phyloP scores from a whole-genome alignment of 2,797 vertebrate species.

The Pteropus rufus region DNA sequence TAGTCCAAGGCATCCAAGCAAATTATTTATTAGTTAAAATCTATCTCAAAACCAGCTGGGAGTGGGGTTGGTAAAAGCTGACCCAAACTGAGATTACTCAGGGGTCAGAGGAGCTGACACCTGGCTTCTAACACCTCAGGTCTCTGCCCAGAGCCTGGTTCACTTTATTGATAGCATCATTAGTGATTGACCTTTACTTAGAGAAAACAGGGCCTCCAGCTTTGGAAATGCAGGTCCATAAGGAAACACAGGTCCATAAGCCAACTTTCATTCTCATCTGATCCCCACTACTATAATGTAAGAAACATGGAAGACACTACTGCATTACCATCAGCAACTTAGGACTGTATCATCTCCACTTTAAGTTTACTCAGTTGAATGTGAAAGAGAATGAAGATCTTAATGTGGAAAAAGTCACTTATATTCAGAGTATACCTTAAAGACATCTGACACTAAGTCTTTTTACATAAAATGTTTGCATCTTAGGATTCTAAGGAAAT shows the following conservation, averaged over 20 bases:
- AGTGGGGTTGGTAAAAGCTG: neutral
- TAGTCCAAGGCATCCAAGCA: neutral
- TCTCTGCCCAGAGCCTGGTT: neutral
- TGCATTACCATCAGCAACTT: neutral
- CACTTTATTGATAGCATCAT: neutral
- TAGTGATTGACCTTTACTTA: neutral
- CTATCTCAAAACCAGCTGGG: neutral
- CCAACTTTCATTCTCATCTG: neutral
- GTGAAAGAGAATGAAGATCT: neutral
- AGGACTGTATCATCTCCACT: neutral
- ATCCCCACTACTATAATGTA: neutral
- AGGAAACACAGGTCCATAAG: neutral
- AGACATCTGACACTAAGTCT: neutral
- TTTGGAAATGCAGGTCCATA: neutral
- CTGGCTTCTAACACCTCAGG: too few relatives aligned
- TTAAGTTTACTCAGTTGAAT: neutral
- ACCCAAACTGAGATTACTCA: neutral
- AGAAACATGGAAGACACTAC: neutral
- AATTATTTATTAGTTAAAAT: neutral
- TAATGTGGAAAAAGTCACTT: neutral
- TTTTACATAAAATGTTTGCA: neutral
- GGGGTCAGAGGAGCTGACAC: neutral
- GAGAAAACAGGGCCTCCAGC: neutral
- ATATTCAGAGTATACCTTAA: neutral
- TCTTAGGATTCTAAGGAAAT: neutral